Base-by-base conservation (phyloP, 2,113 vertebrate genomes). In the Calyptomena viridis region DNA sequence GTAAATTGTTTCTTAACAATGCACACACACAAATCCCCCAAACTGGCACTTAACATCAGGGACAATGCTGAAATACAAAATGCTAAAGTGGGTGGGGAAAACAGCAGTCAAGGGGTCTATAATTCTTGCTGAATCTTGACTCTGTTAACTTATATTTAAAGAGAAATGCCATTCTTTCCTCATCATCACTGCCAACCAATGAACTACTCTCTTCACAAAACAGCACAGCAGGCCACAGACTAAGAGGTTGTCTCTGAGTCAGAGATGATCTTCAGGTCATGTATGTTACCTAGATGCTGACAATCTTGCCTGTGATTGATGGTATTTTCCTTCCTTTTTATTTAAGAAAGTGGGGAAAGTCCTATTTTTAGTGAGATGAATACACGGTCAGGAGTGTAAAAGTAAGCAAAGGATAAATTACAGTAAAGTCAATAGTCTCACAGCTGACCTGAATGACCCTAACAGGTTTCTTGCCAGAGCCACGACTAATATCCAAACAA, bases 401-500 rank as follows among this genome's bases (percentile, higher is more conserved):
- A 94, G 79, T 44, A 93, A 75, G 68, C 27, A 88, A 93, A 87
- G 78, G 35, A 86, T 79, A 96, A 93, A 53, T 80, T 79, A 82
- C 39, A 27, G 81, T 53, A 73, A 84, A 19, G 42, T 87, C 53
- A 80, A 90, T 53, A 95, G 56, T 68, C 56, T 66, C 82, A 90
- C 7, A 77, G 60, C 52, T 13, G 6, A 86, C 72, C 67, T 75
- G 53, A 93, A 58, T 49, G 37, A 94, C 60, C 28, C 40, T 35
- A 63, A 59, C 67, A 50, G 60, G 25, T 67, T 84, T 53, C 35
- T 30, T 40, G 56, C 31, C 76, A 84, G 75, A 91, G 68, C 17
- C 12, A 22, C 7, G 0, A 84, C 44, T 64, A 64, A 93, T n/a
- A 80, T 6, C 24, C 47, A 92, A 90, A 77, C 52, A 92, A 64